Evolutionary conservation across 2,888 invertebrate species (phyloP), one percentile per base, ranked within the genome.

Genomic region (Luffia ferchaultella): DNA sequence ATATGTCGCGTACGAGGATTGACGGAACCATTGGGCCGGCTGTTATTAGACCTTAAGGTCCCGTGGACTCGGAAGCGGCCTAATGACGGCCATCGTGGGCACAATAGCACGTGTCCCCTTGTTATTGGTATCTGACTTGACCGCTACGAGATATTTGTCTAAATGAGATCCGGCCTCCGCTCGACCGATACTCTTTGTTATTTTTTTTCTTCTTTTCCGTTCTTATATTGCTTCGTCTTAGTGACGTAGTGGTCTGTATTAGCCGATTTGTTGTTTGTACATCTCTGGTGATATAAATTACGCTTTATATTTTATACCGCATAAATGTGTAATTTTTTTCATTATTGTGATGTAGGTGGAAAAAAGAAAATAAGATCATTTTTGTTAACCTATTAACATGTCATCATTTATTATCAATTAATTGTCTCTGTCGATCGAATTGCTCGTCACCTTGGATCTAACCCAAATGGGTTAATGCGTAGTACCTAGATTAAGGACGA

Each of bases 81-180:
- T 82, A 80, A 82, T 79, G 82, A 80, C 73, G 76, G 72, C 71
- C 40, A 49, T 43, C 65, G 64, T 64, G 70, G 73, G 67, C 70
- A 82, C 82, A 82, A 82, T 80, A 76, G 78, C 76, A 78, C 71
- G 71, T 70, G 73, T 73, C 71, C 65, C 69, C 79, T 80, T 82
- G 73, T 80, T 82, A 80, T 80, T 80, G 80, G 77, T 78, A 76
- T 79, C 79, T 76, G 79, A 76, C 76, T 75, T 79, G 77, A 80
- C 80, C 80, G 79, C 79, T 76, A 79, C 76, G 70, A 77, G 73
- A 78, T 79, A 82, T 82, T 82, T 80, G 82, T 82, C 79, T 76
- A 80, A 80, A 82, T 79, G 79, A 82, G 79, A 79, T 79, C 80
- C 82, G 80, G 77, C 67, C 30, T 30, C 73, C 76, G 70, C 69